A percentile compares a stretch with the other conserved stretches of the same genome.
Evolutionary conservation across 2,888 invertebrate genomes (phyloP).

Genomic region (Campopleginae sp.): DNA sequence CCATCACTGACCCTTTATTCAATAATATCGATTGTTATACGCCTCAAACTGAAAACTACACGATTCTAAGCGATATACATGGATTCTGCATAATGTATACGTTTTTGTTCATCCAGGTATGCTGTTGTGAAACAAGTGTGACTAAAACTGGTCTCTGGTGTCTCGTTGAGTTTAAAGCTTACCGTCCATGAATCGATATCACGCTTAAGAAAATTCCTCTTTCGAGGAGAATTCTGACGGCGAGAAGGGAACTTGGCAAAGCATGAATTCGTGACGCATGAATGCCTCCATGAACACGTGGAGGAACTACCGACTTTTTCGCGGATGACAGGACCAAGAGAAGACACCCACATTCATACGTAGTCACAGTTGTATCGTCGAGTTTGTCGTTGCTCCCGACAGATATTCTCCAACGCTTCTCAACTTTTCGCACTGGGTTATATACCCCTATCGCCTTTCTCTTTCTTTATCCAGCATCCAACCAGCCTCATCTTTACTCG

Average conservation of each 20-base stretch:
- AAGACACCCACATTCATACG: conserved; percentile 44
- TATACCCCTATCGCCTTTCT: conserved; percentile 34
- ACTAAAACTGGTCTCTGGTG: conserved; percentile 24
- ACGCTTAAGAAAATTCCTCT: conserved; percentile 68
- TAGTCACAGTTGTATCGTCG: conserved; percentile 37
- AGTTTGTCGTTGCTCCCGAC: conserved; percentile 30
- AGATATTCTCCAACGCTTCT: conserved; percentile 51
- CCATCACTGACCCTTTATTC: background rate
- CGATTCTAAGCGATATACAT: background rate
- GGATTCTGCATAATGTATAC: conserved; percentile 14
- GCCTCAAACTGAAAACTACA: background rate
- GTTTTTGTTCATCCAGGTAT: conserved; percentile 35
- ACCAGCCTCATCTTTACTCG: conserved; percentile 34
- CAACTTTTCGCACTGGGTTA: conserved; percentile 51
- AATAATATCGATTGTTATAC: background rate
- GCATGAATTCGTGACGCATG: conserved; percentile 76
- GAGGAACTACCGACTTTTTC: conserved; percentile 52
- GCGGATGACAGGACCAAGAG: conserved; percentile 49
- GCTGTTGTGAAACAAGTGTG: conserved; percentile 23
- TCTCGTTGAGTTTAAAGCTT: conserved; percentile 38
- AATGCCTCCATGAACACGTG: conserved; percentile 68
- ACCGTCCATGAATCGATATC: conserved; percentile 51
- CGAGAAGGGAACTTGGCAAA: conserved; percentile 36
- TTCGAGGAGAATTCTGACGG: conserved; percentile 55
- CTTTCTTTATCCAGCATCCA: conserved; percentile 49